Conservation (phyloP, 2,888 invertebrate species). For the Leptinotarsa tumamoca region DNA sequence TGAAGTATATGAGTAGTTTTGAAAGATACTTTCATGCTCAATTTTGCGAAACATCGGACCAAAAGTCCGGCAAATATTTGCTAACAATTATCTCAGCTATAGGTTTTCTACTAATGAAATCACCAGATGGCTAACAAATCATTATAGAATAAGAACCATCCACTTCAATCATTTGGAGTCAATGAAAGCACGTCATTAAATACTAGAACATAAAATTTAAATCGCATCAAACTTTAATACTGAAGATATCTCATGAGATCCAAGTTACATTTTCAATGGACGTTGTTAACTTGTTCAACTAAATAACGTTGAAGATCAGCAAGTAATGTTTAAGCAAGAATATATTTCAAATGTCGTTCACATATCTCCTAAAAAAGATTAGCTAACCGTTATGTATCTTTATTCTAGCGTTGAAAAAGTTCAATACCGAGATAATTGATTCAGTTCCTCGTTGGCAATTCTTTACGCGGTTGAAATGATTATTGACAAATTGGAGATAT, state of each 20-base stretch:
- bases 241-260: not conserved
- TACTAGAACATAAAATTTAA: not conserved
- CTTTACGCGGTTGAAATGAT: not conserved
- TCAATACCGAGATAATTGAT: slow-evolving; percentile 1
- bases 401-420: slow-evolving; percentile 7
- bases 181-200: no score
- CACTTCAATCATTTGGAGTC: no score
- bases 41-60: no score
- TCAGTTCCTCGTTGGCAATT: not conserved
- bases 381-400: slow-evolving; percentile 14
- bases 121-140: no score
- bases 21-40: no score
- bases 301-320: not conserved
- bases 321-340: not conserved
- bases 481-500: not conserved
- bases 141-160: no score
- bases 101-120: no score
- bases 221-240: not conserved
- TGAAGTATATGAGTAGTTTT: no score
- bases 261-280: not conserved
- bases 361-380: not conserved
- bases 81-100: no score
- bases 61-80: no score
- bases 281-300: slow-evolving; percentile 1
- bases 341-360: slow-evolving; percentile 5